phyloP scores from a whole-genome alignment of 1,140 invertebrate species.

The Microplitis mediator region DNA sequence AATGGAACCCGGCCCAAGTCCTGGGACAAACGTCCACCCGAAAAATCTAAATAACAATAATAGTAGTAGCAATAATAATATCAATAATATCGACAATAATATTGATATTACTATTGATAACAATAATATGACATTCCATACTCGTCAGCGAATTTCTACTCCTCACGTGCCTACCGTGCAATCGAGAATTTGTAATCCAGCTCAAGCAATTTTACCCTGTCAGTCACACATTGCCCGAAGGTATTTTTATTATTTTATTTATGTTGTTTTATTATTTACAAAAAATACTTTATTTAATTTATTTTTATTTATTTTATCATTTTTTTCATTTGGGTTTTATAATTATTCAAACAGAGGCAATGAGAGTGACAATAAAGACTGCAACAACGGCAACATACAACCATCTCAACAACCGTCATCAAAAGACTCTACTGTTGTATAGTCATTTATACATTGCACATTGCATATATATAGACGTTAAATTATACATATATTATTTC shows the following conservation, averaged over 20 bases:
- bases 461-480: not conserved
- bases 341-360: not conserved
- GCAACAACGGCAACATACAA: constrained; percentile 17
- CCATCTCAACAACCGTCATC: constrained; percentile 10
- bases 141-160: not conserved
- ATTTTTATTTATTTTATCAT: not conserved
- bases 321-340: not conserved
- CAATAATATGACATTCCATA: not conserved
- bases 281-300: not conserved
- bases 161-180: constrained; percentile 47
- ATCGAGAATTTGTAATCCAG: constrained; percentile 60
- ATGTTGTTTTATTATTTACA: not conserved
- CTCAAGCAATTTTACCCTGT: constrained; percentile 59
- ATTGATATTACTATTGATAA: not conserved
- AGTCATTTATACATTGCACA: not conserved
- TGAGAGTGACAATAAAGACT: constrained; percentile 20
- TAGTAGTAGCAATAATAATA: constrained; percentile 19
- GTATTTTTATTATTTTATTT: not conserved
- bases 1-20: constrained; percentile 43
- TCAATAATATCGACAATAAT: not conserved
- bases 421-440: constrained; percentile 33
- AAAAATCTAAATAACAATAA: constrained; percentile 17
- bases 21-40: constrained; percentile 14
- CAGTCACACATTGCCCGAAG: constrained; percentile 45
- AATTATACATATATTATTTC: not conserved